These are phyloP conservation scores for Pipistrellus pipistrellus DNA, from an alignment of 2,797 vertebrate genomes.

Conservation along the genomic window DNA sequence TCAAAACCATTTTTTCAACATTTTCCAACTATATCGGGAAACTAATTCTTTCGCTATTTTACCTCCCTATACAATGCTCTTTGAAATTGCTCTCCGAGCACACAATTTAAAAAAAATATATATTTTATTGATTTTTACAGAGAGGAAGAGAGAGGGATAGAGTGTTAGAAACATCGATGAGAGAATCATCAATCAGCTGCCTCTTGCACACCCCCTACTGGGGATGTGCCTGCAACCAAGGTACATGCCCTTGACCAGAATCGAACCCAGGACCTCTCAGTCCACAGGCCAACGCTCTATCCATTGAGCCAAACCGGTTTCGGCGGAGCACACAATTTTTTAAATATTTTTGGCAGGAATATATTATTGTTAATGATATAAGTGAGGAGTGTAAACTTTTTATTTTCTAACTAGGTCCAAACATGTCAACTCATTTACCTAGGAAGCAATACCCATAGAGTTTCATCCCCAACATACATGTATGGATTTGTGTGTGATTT, in stretches of 20 bases:
- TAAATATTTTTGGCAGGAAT: not conserved
- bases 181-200: too few species aligned
- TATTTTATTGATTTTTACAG: too few species aligned
- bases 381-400: not conserved
- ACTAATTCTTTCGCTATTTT: not conserved
- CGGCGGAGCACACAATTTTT: not conserved
- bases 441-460: not conserved
- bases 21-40: not conserved
- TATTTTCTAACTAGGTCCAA: not conserved
- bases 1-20: not conserved
- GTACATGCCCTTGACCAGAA: too few species aligned
- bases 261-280: too few species aligned
- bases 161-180: too few species aligned
- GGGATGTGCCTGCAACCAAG: too few species aligned
- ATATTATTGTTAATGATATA: not conserved
- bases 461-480: not conserved
- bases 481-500: not conserved
- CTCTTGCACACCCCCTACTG: too few species aligned
- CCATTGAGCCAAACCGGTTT: too few species aligned
- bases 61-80: not conserved
- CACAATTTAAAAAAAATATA: not conserved
- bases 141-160: too few species aligned
- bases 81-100: not conserved
- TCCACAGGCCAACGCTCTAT: too few species aligned
- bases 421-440: not conserved